These are phyloP conservation scores for Ophiodon elongatus DNA, from an alignment of 2,113 vertebrate species.

Conservation along the genomic window DNA sequence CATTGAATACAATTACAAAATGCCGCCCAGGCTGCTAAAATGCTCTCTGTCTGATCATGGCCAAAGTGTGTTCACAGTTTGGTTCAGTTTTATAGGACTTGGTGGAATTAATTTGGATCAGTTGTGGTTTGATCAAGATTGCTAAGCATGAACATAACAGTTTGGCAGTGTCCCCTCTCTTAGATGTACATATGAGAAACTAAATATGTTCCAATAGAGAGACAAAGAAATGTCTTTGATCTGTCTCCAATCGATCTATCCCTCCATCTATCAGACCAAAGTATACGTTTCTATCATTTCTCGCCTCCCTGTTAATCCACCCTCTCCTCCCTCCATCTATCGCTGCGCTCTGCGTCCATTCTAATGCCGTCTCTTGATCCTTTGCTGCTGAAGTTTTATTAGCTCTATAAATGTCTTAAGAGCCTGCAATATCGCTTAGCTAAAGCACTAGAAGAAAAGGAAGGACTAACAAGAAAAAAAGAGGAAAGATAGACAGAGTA, in stretches of 20 bases:
- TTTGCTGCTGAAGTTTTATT: constrained; percentile 80
- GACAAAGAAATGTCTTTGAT: neutral
- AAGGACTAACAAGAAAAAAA: constrained; percentile 37
- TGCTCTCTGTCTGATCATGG: neutral
- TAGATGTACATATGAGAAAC: neutral
- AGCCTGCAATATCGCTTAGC: constrained; percentile 73
- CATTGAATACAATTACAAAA: neutral
- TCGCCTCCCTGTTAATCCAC: constrained; percentile 41
- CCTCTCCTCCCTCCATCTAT: constrained; percentile 49
- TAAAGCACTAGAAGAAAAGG: constrained; percentile 55
- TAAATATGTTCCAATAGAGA: constrained; percentile 4
- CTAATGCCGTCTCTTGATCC: constrained; percentile 70
- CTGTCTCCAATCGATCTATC: constrained; percentile 15
- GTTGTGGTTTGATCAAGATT: constrained; percentile 8
- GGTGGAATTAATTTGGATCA: constrained; percentile 8
- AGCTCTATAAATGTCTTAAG: constrained; percentile 82
- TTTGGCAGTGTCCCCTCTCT: neutral
- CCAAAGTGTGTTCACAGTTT: neutral
- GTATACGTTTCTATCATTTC: constrained; percentile 38
- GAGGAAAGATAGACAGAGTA: constrained; percentile 28
- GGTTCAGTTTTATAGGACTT: neutral
- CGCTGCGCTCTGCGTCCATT: constrained; percentile 39
- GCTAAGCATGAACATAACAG: neutral
- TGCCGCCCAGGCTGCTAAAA: neutral
- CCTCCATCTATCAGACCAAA: constrained; percentile 14